Evolutionary conservation across 2,113 vertebrate species (phyloP).

Genomic region (Elaphurus davidianus): DNA sequence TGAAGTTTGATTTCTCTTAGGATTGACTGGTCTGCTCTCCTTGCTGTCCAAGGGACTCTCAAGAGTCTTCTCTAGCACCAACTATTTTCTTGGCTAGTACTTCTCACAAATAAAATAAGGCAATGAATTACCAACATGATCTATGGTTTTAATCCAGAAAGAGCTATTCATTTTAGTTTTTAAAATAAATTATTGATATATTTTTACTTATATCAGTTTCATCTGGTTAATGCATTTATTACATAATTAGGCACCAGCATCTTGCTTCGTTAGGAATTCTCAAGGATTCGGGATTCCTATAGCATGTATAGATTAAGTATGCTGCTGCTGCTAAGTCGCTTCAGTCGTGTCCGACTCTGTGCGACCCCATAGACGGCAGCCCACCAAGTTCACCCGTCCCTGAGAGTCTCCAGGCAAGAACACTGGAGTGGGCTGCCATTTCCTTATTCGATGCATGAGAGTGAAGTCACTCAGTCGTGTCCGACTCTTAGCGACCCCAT

Average conservation of each 20-base stretch:
- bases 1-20: neutral
- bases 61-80: neutral
- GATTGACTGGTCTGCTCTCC: neutral
- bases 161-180: neutral
- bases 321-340: neutral
- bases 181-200: neutral
- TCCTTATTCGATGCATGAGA: neutral
- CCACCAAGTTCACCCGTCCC: accelerated
- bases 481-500: accelerated
- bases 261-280: neutral
- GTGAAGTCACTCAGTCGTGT: neutral
- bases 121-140: neutral
- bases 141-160: neutral
- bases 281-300: neutral
- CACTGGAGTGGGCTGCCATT: neutral
- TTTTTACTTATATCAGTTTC: neutral
- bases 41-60: neutral
- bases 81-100: neutral
- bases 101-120: neutral
- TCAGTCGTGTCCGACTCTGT: accelerated
- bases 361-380: neutral
- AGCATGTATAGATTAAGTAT: neutral
- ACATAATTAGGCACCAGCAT: neutral
- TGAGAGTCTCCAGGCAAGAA: neutral
- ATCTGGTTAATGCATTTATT: neutral